A percentile compares a stretch with the other conserved stretches of the same genome.
These are phyloP conservation scores for Cervus canadensis DNA, from an alignment of 2,113 vertebrate genomes.

Conservation along the genomic window DNA sequence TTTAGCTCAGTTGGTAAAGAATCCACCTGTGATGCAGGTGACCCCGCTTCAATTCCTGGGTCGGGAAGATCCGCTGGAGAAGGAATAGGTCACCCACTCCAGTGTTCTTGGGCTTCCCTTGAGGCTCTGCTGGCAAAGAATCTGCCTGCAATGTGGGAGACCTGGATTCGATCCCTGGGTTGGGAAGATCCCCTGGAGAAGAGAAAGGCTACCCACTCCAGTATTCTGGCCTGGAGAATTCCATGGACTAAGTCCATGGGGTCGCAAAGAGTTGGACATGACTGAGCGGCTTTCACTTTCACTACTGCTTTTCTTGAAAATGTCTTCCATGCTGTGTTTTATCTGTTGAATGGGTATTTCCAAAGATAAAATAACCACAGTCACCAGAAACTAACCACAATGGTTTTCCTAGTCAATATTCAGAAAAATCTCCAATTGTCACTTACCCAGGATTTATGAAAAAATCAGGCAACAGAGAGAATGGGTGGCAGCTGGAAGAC, in stretches of 20 bases:
- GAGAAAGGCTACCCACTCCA: background rate
- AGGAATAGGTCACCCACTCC: background rate
- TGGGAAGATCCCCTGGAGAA: background rate
- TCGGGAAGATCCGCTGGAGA: accelerated
- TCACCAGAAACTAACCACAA: background rate
- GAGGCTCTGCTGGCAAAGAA: background rate
- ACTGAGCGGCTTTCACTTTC: background rate
- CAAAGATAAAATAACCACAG: background rate
- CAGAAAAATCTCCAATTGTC: background rate
- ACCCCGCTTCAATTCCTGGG: background rate
- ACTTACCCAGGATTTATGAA: background rate
- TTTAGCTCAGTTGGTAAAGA: background rate
- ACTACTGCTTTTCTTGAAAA: background rate
- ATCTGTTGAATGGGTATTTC: background rate
- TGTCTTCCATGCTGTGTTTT: background rate
- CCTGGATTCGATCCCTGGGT: background rate
- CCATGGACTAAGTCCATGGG: background rate
- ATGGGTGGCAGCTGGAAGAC: background rate
- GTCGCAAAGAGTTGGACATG: background rate
- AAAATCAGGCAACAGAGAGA: background rate
- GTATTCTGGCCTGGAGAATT: background rate
- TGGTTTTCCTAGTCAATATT: background rate
- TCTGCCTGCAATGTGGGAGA: background rate
- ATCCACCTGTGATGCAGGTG: background rate
- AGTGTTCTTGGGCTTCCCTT: background rate